A percentile compares a stretch with the other conserved stretches of the same genome.
These are phyloP conservation scores for Hyperoplus lanceolatus DNA, from an alignment of 2,797 vertebrate species.

Conservation along the genomic window DNA sequence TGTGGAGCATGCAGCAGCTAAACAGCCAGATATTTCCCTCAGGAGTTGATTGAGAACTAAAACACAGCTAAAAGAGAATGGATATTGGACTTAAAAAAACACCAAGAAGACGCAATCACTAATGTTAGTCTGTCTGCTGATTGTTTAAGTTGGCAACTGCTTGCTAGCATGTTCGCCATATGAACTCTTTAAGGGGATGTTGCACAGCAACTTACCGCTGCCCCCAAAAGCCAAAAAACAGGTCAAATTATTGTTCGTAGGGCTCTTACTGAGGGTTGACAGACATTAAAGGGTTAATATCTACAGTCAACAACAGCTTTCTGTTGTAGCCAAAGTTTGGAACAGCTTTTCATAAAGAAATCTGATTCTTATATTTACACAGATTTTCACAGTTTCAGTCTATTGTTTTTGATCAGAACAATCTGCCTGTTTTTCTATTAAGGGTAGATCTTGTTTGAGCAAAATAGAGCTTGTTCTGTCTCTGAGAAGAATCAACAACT, in stretches of 20 bases:
- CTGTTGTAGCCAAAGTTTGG: not conserved
- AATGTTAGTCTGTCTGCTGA: not conserved
- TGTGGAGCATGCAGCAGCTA: not conserved
- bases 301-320: not conserved
- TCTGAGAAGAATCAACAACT: slow-evolving; percentile 38
- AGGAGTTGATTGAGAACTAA: not conserved
- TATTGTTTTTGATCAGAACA: not conserved
- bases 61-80: not conserved
- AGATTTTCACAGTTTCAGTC: not conserved
- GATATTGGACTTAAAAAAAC: not conserved
- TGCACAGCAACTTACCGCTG: not conserved
- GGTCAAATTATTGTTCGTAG: no score
- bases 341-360: not conserved
- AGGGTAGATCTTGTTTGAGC: not conserved
- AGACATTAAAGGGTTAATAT: not conserved
- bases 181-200: not conserved
- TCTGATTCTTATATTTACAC: not conserved
- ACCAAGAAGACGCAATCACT: not conserved
- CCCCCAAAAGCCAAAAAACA: not conserved
- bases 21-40: not conserved
- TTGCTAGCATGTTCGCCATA: not conserved
- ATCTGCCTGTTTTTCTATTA: slow-evolving; percentile 1
- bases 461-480: slow-evolving; percentile 30
- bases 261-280: no score
- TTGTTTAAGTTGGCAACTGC: not conserved